Base-by-base conservation (phyloP, 2,888 invertebrate species). In the Rotaria magnacalcarata region DNA sequence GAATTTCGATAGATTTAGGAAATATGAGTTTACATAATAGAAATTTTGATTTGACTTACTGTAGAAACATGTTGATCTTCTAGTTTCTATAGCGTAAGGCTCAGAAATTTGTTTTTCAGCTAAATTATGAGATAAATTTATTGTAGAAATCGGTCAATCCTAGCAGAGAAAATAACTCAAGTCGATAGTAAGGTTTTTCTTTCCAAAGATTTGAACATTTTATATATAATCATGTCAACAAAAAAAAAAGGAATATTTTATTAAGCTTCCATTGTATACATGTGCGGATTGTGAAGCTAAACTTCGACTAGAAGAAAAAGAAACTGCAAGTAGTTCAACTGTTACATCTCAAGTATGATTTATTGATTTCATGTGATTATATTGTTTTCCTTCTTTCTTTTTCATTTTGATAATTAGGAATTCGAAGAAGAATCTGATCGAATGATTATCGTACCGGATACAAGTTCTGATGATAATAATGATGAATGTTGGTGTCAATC, bases 401-500 rank as follows among this genome's bases (percentile, higher is more conserved):
- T 27, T 11, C 14, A 2, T 2, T n/a, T 14, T 60, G 2, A 7
- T 60, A 27, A n/a, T 67, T 67, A 67, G 67, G 67, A 67, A 67
- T 41, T 67, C 5, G 67, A 67, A 67, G 67, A 27, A 67, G 67
- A 67, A 67, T 67, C 67, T 41, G 67, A 67, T 67, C 67, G 34
- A 67, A 67, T 67, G 67, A 67, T 67, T 16, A 67, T 67, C 34
- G 67, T 67, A 67, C 67, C 67, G 67, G 67, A 67, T 41, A 67
- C 67, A 41, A 67, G 67, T 34, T 67, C 67, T 19, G 67, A 67
- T 16, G 52, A 52, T 52, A 52, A 52, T 52, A 11, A 52, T 34
- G 67, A 67, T 67, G 67, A 67, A 14, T 80, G 34, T 80, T 80
- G 80, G 80, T 80, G 80, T 80, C 47, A 24, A 24, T 47, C 80